Conservation (phyloP, 2,888 invertebrate genomes). For the Sphaeridia pumilis region DNA sequence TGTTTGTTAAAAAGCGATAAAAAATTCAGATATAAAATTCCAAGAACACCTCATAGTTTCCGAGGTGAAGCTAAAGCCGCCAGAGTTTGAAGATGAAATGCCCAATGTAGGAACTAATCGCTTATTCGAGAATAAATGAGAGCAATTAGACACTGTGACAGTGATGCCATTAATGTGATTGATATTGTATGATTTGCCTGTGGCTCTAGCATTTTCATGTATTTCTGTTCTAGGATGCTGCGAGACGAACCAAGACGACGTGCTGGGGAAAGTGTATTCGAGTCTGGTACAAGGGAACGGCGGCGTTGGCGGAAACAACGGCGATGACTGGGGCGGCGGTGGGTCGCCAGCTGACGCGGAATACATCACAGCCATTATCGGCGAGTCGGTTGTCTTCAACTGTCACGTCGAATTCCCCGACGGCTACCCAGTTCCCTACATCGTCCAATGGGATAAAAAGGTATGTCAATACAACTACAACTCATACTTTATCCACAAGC, state of each 20-base stretch:
- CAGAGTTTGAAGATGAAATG: too few species aligned
- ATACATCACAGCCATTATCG: slow-evolving; percentile 92
- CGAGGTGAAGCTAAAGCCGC: too few species aligned
- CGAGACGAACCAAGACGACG: slow-evolving; percentile 32
- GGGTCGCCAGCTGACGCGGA: slow-evolving; percentile 56
- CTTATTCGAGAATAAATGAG: not conserved
- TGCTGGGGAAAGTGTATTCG: slow-evolving; percentile 33
- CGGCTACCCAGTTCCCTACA: slow-evolving; percentile 90
- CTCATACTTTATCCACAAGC: too few species aligned
- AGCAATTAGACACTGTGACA: not conserved
- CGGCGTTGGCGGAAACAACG: slow-evolving; percentile 29
- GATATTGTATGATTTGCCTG: not conserved
- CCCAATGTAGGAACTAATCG: too few species aligned
- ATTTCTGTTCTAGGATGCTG: too few species aligned
- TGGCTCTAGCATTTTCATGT: too few species aligned
- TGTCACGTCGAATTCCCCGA: slow-evolving; percentile 95
- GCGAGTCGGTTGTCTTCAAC: slow-evolving; percentile 94
- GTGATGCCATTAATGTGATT: slow-evolving; percentile 4
- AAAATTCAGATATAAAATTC: too few species aligned
- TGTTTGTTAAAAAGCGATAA: too few species aligned
- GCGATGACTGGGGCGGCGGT: slow-evolving; percentile 33
- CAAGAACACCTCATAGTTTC: too few species aligned
- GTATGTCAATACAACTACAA: too few species aligned
- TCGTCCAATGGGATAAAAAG: slow-evolving; percentile 99
- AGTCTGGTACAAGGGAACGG: slow-evolving; percentile 32